These are phyloP conservation scores for Drosophila hydei DNA, from an alignment of 1,140 invertebrate genomes.

Conservation along the genomic window DNA sequence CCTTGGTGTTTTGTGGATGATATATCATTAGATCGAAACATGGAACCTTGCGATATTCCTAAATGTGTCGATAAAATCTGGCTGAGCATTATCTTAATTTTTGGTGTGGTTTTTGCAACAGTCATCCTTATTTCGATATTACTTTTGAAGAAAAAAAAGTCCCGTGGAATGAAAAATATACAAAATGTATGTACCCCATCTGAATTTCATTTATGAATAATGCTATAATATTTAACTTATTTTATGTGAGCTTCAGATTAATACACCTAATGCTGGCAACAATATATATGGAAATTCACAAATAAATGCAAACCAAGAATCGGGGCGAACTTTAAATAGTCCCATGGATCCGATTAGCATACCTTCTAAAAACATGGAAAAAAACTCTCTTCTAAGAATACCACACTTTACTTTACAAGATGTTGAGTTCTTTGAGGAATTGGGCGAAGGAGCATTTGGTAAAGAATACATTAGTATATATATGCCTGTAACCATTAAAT, in stretches of 20 bases:
- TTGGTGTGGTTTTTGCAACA: constrained; percentile 66
- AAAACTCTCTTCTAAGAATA: constrained; percentile 86
- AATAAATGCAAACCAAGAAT: constrained; percentile 89
- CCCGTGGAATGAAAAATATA: constrained; percentile 86
- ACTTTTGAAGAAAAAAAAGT: constrained; percentile 85
- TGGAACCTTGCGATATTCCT: constrained; percentile 92
- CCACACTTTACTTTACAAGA: constrained; percentile 90
- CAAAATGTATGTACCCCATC: constrained; percentile 84
- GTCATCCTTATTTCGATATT: constrained; percentile 84
- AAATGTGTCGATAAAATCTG: constrained; percentile 90
- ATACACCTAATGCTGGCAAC: constrained; percentile 89
- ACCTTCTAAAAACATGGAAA: constrained; percentile 83
- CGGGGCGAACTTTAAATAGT: constrained; percentile 85
- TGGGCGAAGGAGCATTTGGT: constrained; percentile 98
- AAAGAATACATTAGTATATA: constrained; percentile 62
- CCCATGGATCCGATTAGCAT: constrained; percentile 44
- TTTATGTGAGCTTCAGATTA: constrained; percentile 84
- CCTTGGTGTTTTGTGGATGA: constrained; percentile 97
- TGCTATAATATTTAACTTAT: background rate
- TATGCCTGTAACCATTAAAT: too few species aligned
- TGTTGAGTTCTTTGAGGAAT: constrained; percentile 95
- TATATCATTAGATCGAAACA: constrained; percentile 86
- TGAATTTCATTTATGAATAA: too few species aligned
- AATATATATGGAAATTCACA: constrained; percentile 90
- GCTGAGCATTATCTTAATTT: constrained; percentile 85